phyloP scores from a whole-genome alignment of 2,113 vertebrate species.

The Chrysemys picta region DNA sequence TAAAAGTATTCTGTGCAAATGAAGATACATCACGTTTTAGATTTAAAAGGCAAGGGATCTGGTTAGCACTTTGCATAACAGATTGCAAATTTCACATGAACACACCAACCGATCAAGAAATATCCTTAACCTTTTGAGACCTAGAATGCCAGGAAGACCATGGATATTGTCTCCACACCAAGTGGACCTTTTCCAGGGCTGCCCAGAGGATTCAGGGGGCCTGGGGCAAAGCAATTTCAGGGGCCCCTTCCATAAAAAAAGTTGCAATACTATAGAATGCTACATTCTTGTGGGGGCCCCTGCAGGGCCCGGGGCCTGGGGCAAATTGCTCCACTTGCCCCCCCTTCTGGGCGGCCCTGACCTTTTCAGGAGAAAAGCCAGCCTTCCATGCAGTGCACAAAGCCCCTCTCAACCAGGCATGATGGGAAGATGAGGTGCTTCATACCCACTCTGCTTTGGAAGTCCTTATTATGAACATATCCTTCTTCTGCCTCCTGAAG shows the following conservation, averaged over 20 bases:
- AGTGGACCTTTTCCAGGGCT: neutral
- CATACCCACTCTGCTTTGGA: neutral
- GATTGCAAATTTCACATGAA: neutral
- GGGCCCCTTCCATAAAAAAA: too few species aligned
- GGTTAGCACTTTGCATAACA: neutral
- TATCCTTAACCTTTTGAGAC: neutral
- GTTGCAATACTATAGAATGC: too few species aligned
- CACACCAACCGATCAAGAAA: neutral
- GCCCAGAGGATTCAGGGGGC: too few species aligned
- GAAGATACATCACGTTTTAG: fast-evolving
- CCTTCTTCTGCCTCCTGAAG: neutral
- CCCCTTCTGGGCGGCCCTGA: too few species aligned
- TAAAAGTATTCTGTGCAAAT: neutral
- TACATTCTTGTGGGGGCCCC: too few species aligned
- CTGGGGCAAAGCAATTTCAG: too few species aligned
- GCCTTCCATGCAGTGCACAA: neutral
- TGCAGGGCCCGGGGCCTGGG: too few species aligned
- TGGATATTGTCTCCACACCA: neutral
- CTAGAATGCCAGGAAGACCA: neutral
- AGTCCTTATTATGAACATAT: neutral
- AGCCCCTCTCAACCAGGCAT: neutral
- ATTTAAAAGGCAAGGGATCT: neutral
- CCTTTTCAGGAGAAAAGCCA: neutral
- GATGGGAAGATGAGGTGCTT: neutral
- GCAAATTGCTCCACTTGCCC: too few species aligned